Evolutionary conservation across 2,113 vertebrate genomes (phyloP).

Genomic region (Cromileptes altivelis): DNA sequence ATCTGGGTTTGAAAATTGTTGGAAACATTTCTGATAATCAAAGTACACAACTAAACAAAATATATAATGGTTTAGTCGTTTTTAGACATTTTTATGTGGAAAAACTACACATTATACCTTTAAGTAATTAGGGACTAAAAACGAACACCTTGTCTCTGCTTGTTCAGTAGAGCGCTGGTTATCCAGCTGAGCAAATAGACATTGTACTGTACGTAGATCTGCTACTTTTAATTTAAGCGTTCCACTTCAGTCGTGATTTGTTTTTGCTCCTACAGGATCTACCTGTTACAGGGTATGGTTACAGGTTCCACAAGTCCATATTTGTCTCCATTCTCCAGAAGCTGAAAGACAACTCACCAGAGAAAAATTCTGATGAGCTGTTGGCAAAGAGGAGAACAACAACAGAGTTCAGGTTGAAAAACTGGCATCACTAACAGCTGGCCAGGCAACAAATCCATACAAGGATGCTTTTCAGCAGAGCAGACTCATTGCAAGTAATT

Average conservation of each 20-base stretch:
- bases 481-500: constrained; percentile 60
- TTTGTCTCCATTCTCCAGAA: constrained; percentile 28
- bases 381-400: constrained; percentile 27
- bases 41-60: no score
- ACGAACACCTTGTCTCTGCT: neutral
- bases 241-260: constrained; percentile 15
- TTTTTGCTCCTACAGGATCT: constrained; percentile 3
- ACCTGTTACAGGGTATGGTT: neutral
- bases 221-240: constrained; percentile 10
- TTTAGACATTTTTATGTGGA: no score
- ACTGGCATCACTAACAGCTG: constrained; percentile 38
- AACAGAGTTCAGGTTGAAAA: constrained; percentile 37
- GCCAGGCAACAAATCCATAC: constrained; percentile 62
- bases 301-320: neutral
- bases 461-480: constrained; percentile 63
- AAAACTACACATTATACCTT: no score
- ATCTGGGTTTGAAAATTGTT: no score
- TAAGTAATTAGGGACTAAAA: no score
- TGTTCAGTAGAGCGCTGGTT: neutral
- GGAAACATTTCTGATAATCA: no score
- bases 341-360: constrained; percentile 28
- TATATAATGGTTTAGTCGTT: no score
- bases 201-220: no score
- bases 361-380: constrained; percentile 33
- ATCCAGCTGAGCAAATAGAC: constrained; percentile 5